Conservation (phyloP, 2,113 vertebrate genomes). For the Alces alces region DNA sequence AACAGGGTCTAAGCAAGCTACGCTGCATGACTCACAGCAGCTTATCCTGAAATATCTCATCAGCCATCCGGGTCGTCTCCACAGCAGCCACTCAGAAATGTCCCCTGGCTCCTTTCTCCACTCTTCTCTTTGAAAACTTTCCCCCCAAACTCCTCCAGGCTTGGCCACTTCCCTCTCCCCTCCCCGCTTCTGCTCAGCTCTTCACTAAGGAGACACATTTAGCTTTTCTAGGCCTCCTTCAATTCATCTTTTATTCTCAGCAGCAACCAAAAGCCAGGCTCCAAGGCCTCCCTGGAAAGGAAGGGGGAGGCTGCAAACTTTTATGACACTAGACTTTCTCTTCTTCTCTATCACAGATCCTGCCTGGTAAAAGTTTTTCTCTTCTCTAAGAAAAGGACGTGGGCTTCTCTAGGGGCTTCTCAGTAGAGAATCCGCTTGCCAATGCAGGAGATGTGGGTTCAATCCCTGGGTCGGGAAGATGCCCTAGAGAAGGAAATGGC, state of each 20-base stretch:
- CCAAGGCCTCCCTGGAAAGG: neutral
- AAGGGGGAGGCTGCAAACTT: neutral
- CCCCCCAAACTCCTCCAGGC: neutral
- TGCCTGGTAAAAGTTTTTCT: neutral
- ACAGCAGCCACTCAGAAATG: neutral
- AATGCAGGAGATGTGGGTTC: neutral
- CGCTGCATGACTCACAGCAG: neutral
- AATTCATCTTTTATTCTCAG: conserved; percentile 17
- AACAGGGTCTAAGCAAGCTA: neutral
- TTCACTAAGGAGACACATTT: neutral
- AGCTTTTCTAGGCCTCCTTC: neutral
- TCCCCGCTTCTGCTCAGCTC: neutral
- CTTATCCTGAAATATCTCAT: neutral
- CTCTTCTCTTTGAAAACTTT: neutral
- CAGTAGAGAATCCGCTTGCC: neutral
- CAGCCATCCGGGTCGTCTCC: neutral
- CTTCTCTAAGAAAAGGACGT: neutral
- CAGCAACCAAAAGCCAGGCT: neutral
- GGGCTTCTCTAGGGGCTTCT: neutral
- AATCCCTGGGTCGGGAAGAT: neutral
- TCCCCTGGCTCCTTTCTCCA: neutral
- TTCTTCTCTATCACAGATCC: neutral
- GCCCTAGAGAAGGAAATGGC: neutral
- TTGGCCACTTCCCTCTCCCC: neutral
- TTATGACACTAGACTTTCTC: neutral